Evolutionary conservation across 2,113 vertebrate species (phyloP).

Genomic region (Girardinichthys multiradiatus): DNA sequence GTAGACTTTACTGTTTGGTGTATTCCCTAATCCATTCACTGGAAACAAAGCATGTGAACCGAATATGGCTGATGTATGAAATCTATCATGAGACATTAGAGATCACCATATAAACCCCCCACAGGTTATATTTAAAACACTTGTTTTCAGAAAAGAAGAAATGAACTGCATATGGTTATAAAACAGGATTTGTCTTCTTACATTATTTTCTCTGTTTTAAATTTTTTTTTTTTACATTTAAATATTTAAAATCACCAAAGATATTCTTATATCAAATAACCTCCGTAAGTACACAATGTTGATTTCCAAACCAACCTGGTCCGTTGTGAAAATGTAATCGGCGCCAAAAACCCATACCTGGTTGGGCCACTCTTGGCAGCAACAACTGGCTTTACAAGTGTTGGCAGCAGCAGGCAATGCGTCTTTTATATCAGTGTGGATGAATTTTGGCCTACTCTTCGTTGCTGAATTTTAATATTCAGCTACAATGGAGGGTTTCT

Average conservation of each 20-base stretch:
- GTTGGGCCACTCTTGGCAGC: neutral
- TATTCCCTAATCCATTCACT: constrained; percentile 54
- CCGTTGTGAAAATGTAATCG: neutral
- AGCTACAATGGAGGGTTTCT: no score
- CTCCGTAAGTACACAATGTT: neutral
- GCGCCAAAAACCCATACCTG: neutral
- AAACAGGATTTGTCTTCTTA: no score
- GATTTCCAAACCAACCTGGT: neutral
- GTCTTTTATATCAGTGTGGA: neutral
- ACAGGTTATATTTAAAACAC: neutral
- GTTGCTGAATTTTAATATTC: neutral
- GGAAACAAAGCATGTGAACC: constrained; percentile 46
- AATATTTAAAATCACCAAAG: no score
- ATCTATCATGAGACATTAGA: neutral
- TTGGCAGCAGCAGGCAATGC: neutral
- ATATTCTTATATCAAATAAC: neutral
- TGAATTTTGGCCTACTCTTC: neutral
- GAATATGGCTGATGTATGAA: constrained; percentile 29
- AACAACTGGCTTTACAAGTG: neutral
- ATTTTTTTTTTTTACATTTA: no score
- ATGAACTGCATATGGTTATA: no score
- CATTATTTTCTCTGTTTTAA: no score
- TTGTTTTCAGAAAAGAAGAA: neutral
- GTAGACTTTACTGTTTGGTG: constrained; percentile 50
- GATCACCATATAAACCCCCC: neutral